Conservation (phyloP, 35 echinoderm and acorn worm species). For the Anneissia japonica region DNA sequence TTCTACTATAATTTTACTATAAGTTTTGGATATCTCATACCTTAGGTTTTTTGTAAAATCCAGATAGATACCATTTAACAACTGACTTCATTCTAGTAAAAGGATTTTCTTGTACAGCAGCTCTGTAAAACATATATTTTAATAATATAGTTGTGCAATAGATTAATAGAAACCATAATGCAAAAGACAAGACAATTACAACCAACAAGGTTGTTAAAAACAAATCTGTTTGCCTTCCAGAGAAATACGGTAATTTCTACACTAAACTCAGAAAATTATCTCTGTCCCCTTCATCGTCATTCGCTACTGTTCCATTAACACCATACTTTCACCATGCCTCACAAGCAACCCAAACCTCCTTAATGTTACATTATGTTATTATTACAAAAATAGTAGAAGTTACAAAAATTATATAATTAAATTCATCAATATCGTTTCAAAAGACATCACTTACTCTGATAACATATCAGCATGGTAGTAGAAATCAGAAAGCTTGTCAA, state of each 20-base stretch:
- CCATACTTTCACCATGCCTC: no score
- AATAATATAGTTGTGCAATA: background rate
- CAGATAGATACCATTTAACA: slow-evolving; percentile 83
- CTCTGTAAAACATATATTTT: slow-evolving; percentile 28
- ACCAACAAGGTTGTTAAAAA: no score
- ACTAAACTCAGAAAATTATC: no score
- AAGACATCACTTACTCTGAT: slow-evolving; percentile 51
- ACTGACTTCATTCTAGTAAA: slow-evolving; percentile 92
- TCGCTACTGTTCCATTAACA: no score
- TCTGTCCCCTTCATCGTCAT: no score
- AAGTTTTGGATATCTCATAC: no score
- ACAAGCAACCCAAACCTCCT: no score
- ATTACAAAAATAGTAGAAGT: background rate
- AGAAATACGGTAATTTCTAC: no score
- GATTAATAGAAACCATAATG: no score
- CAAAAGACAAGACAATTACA: no score
- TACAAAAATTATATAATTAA: background rate
- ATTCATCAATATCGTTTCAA: background rate
- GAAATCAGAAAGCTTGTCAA: slow-evolving; percentile 94
- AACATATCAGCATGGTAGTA: slow-evolving; percentile 95
- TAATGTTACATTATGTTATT: background rate
- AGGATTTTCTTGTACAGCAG: slow-evolving; percentile 75
- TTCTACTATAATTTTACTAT: no score
- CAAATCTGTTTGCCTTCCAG: no score
- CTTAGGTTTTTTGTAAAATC: slow-evolving; percentile 99